Base-by-base conservation (phyloP, 2,797 vertebrate genomes). In the Aulostomus chinensis region DNA sequence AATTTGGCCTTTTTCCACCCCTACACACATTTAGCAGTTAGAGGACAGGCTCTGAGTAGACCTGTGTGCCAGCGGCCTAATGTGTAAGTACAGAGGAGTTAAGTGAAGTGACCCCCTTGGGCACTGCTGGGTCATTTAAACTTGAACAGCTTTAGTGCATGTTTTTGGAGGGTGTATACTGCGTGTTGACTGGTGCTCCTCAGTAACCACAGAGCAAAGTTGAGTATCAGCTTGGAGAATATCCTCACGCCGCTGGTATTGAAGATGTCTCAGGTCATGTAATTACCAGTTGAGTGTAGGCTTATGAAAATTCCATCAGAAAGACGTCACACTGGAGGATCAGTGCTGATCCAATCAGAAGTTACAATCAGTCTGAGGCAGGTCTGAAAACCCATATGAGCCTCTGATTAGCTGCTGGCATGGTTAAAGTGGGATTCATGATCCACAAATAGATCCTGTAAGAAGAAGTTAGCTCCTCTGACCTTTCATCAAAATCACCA, bases 1-100 rank as follows among this genome's bases (percentile, higher is more conserved):
- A 89, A 85, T 90, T 73, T 79, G 52, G 81, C 58, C 78, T 73
- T 75, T 79, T 83, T 79, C 81, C 78, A 80, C 73, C 73, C 61
- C 57, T 68, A 14, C 68, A 73, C 65, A 83, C 47, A 60, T 81
- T 80, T 65, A 76, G 54, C 60, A 46, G 65, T 33, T 7, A 52
- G 66, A 62, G 12, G 40, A 76, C 49, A 14, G 68, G 18, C 40
- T 61, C 35, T 15, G 61, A 41, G 49, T 4, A 20, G 55, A 73
- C 62, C 52, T 13, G 42, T 3, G 40, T 16, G 39, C 48, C 3
- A 9, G 54, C 20, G 14, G 62, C 30, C 32, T 2, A 21, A 62
- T 7, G 33, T 22, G 24, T 52, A 49, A 58, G 46, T 37, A 21
- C 26, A 32, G 50, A 49, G 45, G 36, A 30, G 62, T 61, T 20